Conservation (phyloP, 2,888 invertebrate species). For the Ophion slaviceki region DNA sequence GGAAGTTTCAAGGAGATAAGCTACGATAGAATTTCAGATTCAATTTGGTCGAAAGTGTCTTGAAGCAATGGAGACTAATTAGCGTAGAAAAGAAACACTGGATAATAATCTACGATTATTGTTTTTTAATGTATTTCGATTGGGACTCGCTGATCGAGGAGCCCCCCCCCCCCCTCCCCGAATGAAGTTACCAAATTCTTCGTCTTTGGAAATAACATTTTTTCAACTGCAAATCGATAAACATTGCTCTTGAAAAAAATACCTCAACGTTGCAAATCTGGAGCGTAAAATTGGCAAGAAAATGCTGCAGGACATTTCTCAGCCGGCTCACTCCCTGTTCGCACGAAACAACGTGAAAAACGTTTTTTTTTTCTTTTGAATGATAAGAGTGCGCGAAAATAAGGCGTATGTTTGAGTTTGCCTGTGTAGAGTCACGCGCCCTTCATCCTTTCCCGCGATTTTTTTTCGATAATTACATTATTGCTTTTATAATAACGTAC, state of each 20-base stretch:
- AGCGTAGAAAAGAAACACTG: background rate
- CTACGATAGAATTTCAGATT: constrained; percentile 25
- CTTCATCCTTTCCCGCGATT: constrained; percentile 49
- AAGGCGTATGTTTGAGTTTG: constrained; percentile 48
- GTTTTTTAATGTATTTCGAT: background rate
- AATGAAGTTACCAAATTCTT: background rate
- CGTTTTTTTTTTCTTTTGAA: constrained; percentile 30
- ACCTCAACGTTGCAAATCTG: background rate
- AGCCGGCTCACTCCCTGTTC: constrained; percentile 27
- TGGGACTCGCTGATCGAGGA: background rate
- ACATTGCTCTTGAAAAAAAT: background rate
- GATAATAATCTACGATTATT: background rate
- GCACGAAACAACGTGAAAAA: constrained; percentile 31
- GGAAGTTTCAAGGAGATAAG: background rate
- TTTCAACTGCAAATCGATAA: constrained; percentile 19
- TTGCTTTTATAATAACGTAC: constrained; percentile 45
- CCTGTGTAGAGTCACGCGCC: constrained; percentile 53
- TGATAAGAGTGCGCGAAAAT: constrained; percentile 41
- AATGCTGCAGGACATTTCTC: constrained; percentile 28
- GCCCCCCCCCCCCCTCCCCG: background rate
- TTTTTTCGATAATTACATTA: constrained; percentile 53
- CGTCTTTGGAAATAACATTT: background rate
- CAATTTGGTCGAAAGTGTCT: constrained; percentile 42
- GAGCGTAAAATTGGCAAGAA: background rate
- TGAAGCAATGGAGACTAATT: constrained; percentile 1